A percentile compares a stretch with the other conserved stretches of the same genome.
Evolutionary conservation across 2,888 invertebrate species (phyloP).

Genomic region (Phyllotreta striolata): DNA sequence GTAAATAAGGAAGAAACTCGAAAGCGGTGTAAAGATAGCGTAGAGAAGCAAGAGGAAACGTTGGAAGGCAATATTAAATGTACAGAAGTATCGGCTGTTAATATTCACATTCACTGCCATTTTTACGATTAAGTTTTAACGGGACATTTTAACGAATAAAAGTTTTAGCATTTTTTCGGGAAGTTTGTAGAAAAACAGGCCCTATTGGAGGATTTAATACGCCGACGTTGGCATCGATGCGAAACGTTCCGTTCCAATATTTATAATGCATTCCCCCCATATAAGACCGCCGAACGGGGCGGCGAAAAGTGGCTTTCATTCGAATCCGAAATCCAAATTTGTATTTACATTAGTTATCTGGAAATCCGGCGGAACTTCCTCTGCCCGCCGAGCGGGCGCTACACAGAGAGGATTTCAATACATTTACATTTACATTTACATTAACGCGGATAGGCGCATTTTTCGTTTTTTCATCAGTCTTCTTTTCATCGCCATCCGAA

Average conservation of each 20-base stretch:
- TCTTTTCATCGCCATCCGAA: constrained; percentile 43
- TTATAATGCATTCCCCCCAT: constrained; percentile 48
- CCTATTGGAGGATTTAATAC: no score
- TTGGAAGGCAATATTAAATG: no score
- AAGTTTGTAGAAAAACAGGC: no score
- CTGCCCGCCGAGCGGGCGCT: constrained; percentile 4
- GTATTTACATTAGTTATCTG: constrained; percentile 56
- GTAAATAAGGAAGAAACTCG: no score
- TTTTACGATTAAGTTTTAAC: no score
- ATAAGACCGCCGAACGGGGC: constrained; percentile 34
- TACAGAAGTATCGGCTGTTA: no score
- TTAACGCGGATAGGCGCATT: constrained; percentile 45
- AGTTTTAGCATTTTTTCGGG: constrained; percentile 2
- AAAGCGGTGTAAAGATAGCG: no score
- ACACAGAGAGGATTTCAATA: constrained; percentile 51
- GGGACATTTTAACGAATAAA: no score
- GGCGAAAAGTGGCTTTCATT: constrained; percentile 26
- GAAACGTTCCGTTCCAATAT: constrained; percentile 28
- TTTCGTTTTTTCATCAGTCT: constrained; percentile 32
- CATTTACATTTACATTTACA: constrained; percentile 49
- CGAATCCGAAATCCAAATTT: constrained; percentile 50
- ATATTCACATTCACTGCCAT: no score
- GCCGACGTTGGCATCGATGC: no score
- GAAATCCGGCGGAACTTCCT: constrained; percentile 43
- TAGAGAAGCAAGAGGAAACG: no score